These are phyloP conservation scores for Drymodes brunneopygia DNA, from an alignment of 2,113 vertebrate genomes.

Conservation along the genomic window DNA sequence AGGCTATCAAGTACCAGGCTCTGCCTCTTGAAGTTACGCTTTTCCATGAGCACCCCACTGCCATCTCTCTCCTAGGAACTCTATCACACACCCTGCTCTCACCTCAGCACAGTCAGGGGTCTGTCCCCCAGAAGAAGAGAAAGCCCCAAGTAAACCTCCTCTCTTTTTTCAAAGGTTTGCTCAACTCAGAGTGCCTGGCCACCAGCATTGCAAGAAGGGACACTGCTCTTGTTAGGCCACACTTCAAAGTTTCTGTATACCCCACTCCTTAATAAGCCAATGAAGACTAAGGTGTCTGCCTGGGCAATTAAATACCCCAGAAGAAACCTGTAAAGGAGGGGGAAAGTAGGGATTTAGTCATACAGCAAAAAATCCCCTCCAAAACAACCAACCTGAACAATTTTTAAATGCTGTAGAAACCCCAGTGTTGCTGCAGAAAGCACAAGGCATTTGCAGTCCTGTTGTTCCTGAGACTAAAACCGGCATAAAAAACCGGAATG, in stretches of 20 bases:
- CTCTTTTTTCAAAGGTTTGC: not conserved
- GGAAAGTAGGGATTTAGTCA: not conserved
- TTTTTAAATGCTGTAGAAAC: not conserved
- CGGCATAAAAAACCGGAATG: not conserved
- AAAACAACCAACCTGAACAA: not conserved
- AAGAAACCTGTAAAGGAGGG: not conserved
- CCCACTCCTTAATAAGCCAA: not conserved
- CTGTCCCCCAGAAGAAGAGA: not conserved
- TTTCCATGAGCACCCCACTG: not conserved
- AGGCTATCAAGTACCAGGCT: not conserved
- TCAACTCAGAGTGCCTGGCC: not conserved
- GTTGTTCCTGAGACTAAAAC: not conserved
- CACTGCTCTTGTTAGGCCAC: not conserved
- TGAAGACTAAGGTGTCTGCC: not conserved
- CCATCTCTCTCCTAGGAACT: not conserved
- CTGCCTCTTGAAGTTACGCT: not conserved
- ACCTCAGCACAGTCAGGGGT: not conserved
- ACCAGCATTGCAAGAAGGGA: not conserved
- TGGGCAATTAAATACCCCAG: not conserved
- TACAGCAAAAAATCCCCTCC: accelerated
- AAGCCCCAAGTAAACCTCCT: not conserved
- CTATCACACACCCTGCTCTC: not conserved
- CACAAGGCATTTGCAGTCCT: not conserved
- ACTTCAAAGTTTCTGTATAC: not conserved
- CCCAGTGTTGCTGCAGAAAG: not conserved